Evolutionary conservation across 2,797 vertebrate species (phyloP).

Genomic region (Anguilla marmorata): DNA sequence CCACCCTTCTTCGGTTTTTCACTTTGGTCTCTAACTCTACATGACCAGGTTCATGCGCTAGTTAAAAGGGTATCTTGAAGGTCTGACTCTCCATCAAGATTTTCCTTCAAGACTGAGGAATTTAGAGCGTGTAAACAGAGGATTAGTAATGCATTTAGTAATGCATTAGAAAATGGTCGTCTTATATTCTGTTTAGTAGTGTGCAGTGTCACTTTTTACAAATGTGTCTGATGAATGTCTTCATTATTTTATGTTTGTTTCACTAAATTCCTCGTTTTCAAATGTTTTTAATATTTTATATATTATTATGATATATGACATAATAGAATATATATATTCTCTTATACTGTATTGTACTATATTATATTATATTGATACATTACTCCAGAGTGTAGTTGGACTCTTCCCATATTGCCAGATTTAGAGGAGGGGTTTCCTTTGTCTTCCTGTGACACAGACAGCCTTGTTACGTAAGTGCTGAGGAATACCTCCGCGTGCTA

Average conservation of each 20-base stretch:
- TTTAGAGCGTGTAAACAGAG: background rate
- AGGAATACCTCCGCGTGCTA: slow-evolving; percentile 25
- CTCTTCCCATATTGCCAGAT: slow-evolving; percentile 10
- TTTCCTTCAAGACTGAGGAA: background rate
- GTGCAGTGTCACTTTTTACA: background rate
- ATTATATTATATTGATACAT: slow-evolving; percentile 22
- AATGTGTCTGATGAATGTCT: background rate
- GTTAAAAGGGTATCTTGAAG: slow-evolving; percentile 7
- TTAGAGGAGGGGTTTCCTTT: slow-evolving; percentile 15
- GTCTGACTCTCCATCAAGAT: background rate
- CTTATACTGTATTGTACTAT: background rate
- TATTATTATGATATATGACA: slow-evolving; percentile 12
- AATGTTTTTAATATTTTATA: background rate
- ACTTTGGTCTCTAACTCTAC: background rate
- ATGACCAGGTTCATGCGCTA: slow-evolving; percentile 11
- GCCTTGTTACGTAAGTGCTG: slow-evolving; percentile 3
- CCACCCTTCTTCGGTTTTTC: background rate
- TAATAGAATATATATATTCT: background rate
- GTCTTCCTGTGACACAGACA: slow-evolving; percentile 6
- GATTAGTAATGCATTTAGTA: slow-evolving; percentile 11
- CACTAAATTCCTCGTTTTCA: background rate
- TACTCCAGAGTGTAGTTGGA: slow-evolving; percentile 3
- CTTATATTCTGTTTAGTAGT: background rate
- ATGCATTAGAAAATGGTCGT: background rate
- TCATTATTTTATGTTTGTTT: background rate